These are phyloP conservation scores for Propithecus coquereli DNA, from an alignment of 2,113 vertebrate genomes.

Conservation along the genomic window DNA sequence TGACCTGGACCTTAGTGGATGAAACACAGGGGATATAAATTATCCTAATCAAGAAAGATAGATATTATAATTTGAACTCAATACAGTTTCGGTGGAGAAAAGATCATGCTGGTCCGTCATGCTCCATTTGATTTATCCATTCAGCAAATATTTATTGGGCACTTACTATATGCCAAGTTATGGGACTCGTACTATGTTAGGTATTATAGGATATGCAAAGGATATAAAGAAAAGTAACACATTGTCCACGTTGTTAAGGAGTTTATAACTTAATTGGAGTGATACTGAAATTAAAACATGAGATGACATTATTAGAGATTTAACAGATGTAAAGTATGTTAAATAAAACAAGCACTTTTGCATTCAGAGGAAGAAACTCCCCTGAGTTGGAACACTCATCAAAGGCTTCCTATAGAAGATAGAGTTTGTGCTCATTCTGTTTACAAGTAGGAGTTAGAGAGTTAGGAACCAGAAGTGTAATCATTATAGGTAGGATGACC, in stretches of 20 bases:
- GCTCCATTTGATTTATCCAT: not conserved
- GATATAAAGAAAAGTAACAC: not conserved
- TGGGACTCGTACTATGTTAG: not conserved
- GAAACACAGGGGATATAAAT: not conserved
- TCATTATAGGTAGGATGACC: not conserved
- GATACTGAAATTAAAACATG: not conserved
- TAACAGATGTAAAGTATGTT: not conserved
- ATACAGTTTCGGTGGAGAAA: not conserved
- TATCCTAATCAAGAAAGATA: not conserved
- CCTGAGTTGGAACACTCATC: not conserved
- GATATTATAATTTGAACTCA: not conserved
- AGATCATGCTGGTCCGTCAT: not conserved
- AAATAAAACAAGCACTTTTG: not conserved
- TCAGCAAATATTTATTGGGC: not conserved
- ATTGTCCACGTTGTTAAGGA: not conserved
- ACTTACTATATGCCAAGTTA: not conserved
- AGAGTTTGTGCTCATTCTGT: not conserved
- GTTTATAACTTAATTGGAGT: not conserved
- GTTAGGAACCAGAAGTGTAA: not conserved
- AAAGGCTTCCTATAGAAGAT: not conserved
- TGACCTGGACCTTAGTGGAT: not conserved
- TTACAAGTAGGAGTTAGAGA: not conserved
- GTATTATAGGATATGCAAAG: not conserved
- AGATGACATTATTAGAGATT: not conserved
- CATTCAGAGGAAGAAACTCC: not conserved